These are phyloP conservation scores for Hydrophis major DNA, from an alignment of 2,797 vertebrate genomes.

Conservation along the genomic window DNA sequence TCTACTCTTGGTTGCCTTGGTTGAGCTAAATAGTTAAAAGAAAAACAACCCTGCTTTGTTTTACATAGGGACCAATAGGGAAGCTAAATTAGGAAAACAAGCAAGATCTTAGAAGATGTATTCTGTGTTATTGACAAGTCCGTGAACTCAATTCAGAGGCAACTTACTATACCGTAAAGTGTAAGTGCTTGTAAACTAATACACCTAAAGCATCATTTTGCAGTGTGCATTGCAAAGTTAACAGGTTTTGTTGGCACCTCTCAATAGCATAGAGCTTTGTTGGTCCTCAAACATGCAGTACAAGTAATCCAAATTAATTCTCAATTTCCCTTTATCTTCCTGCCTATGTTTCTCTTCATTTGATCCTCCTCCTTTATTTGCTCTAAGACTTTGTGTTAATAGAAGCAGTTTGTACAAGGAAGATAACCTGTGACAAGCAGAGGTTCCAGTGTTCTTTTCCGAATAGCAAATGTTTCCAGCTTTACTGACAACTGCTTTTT, in stretches of 20 bases:
- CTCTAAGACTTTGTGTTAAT: constrained; percentile 6
- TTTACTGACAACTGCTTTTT: neutral
- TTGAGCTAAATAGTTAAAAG: neutral
- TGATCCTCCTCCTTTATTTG: constrained; percentile 31
- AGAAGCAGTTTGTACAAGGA: neutral
- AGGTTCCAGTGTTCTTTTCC: neutral
- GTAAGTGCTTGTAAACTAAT: constrained; percentile 39
- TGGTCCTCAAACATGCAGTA: neutral
- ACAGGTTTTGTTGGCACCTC: constrained; percentile 23
- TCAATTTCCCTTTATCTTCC: constrained; percentile 15
- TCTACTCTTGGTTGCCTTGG: neutral
- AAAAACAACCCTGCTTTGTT: neutral
- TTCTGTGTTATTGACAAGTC: neutral
- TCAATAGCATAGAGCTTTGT: neutral
- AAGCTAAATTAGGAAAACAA: neutral
- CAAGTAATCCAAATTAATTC: neutral
- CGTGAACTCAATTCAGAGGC: neutral
- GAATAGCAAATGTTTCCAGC: neutral
- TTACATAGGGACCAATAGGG: neutral
- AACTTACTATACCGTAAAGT: neutral
- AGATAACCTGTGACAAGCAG: constrained; percentile 11
- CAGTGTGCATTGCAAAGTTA: neutral
- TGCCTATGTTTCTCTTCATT: neutral
- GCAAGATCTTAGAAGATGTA: neutral
- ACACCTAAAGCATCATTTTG: constrained; percentile 22